Base-by-base conservation (phyloP, 1,140 invertebrate species). In the Trachymyrmex septentrionalis region DNA sequence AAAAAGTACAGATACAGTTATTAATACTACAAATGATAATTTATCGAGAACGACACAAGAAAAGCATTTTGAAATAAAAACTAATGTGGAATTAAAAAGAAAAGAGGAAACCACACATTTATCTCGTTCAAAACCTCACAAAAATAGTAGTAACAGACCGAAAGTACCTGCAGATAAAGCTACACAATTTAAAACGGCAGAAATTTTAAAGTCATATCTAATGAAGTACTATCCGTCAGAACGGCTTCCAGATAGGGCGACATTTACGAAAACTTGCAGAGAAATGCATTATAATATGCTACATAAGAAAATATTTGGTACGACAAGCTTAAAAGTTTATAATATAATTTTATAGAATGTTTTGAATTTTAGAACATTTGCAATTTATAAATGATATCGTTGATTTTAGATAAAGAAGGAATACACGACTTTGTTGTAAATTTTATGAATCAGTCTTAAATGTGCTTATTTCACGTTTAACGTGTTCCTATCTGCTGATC, bases 191-290 rank as follows among this genome's bases (percentile, higher is more conserved):
- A 90, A 92, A 81, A 94, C 93, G 30, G 92, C 91, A 38, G 81
- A 89, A 80, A 90, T 94, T 59, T 88, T 94, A 50, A 94, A 93
- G 75, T 81, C 81, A 2, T 91, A 93, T 78, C 77, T 94, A 19
- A 92, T 91, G 92, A 92, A 92, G 61, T 92, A 93, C 76, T 94
- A 94, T 77, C 87, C 88, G 27, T 93, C 92, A 9, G 61, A 90
- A 55, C 89, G 89, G 55, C 91, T 94, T 38, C 93, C 93, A 6
- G 92, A 94, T 88, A 90, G 85, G 67, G 84, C 88, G 9, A 89
- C 91, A 34, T 94, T 94, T 72, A 92, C 90, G 55, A 92, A 85
- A 85, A 92, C 87, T 64, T 94, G 92, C 67, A 87, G 88, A 78
- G 91, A 92, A 75, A 93, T 94, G 88, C 93, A 93, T 61, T 63